Conservation (phyloP, 2,888 invertebrate species). For the Trachelus tabidus region DNA sequence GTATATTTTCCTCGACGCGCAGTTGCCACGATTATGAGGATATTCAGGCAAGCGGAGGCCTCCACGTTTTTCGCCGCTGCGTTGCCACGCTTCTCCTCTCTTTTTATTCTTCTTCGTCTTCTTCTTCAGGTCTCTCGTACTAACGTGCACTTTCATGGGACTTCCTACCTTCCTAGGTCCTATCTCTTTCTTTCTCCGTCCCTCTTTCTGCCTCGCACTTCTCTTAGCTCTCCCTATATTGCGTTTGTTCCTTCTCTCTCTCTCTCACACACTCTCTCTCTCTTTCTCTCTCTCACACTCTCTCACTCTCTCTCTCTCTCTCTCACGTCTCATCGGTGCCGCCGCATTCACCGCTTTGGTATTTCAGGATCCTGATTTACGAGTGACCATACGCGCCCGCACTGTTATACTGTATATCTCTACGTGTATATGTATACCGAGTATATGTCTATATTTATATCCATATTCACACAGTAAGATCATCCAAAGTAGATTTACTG, state of each 20-base stretch:
- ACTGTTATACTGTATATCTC: background rate
- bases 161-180: background rate
- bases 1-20: too few relatives aligned
- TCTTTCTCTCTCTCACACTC: background rate
- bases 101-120: too few relatives aligned
- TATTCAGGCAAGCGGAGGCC: too few relatives aligned
- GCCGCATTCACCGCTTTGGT: background rate
- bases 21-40: too few relatives aligned
- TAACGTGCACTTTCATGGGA: too few relatives aligned
- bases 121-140: too few relatives aligned
- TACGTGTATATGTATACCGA: background rate
- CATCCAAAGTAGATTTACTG: too few relatives aligned
- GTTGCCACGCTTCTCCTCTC: too few relatives aligned
- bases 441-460: slow-evolving; percentile 2
- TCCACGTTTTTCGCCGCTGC: too few relatives aligned
- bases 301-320: background rate
- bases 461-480: background rate
- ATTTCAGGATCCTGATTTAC: background rate
- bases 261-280: slow-evolving; percentile 1
- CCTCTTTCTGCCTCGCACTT: slow-evolving; percentile 1
- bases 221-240: background rate
- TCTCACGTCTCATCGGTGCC: background rate
- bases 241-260: background rate
- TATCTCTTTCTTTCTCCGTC: background rate
- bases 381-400: background rate